These are phyloP conservation scores for Lanius collurio DNA, from an alignment of 2,113 vertebrate species.

Conservation along the genomic window DNA sequence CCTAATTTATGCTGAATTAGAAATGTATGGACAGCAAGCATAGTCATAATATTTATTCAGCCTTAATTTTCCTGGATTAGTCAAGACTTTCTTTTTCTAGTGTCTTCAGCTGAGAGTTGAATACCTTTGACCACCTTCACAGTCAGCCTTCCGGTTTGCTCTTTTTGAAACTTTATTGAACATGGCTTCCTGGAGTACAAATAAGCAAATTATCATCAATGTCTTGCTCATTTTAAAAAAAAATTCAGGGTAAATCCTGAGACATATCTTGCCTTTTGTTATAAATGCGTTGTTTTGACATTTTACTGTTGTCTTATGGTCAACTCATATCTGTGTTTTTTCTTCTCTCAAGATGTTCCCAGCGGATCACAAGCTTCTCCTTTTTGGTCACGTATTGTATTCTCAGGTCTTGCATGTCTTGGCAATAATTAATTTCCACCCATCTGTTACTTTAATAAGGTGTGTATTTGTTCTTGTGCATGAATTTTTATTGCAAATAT, in stretches of 20 bases:
- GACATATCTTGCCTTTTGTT: not conserved
- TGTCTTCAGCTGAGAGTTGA: not conserved
- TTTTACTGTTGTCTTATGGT: not conserved
- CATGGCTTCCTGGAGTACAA: not conserved
- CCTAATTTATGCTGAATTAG: fast-evolving
- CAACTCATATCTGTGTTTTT: not conserved
- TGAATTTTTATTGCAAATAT: not conserved
- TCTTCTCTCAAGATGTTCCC: not conserved
- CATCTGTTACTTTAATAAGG: not conserved
- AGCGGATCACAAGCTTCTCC: not conserved
- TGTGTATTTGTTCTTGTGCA: not conserved
- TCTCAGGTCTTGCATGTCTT: not conserved
- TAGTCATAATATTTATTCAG: not conserved
- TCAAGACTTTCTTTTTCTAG: not conserved
- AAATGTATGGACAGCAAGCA: not conserved
- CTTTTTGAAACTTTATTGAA: not conserved
- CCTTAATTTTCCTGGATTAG: not conserved
- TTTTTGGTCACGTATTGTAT: not conserved
- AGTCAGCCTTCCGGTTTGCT: not conserved
- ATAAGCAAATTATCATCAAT: not conserved
- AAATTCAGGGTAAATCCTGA: not conserved
- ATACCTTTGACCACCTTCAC: not conserved
- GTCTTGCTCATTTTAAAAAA: not conserved
- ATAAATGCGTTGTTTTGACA: not conserved
- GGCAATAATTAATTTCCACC: not conserved